Percentiles rank a stretch among this genome's conserved stretches.
phyloP scores from a whole-genome alignment of 1,140 invertebrate genomes.

The Formica selysi region DNA sequence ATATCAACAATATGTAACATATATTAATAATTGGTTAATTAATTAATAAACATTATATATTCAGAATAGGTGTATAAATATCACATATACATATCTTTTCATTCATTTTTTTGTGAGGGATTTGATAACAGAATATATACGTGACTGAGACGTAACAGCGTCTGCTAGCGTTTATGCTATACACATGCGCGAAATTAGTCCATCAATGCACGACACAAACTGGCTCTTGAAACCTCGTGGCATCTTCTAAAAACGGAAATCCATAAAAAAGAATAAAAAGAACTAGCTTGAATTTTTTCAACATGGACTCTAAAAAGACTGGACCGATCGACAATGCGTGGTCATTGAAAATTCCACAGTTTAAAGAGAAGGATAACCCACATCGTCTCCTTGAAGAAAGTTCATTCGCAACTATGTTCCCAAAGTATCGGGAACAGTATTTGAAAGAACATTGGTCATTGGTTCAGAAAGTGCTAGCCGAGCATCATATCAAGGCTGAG shows the following conservation, averaged over 20 bases:
- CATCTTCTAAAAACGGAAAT: neutral
- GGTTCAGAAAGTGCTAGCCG: slow-evolving; percentile 94
- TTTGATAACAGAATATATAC: no score
- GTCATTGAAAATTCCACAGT: slow-evolving; percentile 95
- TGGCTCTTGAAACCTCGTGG: neutral
- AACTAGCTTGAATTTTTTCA: slow-evolving; percentile 51
- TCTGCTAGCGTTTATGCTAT: no score
- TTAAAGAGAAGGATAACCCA: slow-evolving; percentile 96
- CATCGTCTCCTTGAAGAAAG: slow-evolving; percentile 92
- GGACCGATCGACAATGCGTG: slow-evolving; percentile 94
- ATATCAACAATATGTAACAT: no score
- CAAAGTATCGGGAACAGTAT: slow-evolving; percentile 98
- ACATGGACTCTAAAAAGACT: slow-evolving; percentile 65
- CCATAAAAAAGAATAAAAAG: slow-evolving; percentile 76
- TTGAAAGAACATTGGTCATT: slow-evolving; percentile 98
- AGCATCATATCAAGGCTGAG: slow-evolving; percentile 95
- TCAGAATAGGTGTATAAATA: no score
- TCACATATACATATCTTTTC: no score
- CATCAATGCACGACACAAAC: neutral
- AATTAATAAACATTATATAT: no score
- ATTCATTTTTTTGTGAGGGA: no score
- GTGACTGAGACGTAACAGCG: no score
- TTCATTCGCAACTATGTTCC: slow-evolving; percentile 94
- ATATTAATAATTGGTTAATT: no score
- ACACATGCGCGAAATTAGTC: no score